Conservation (phyloP, 1,140 invertebrate genomes). For the Bombus waltoni region DNA sequence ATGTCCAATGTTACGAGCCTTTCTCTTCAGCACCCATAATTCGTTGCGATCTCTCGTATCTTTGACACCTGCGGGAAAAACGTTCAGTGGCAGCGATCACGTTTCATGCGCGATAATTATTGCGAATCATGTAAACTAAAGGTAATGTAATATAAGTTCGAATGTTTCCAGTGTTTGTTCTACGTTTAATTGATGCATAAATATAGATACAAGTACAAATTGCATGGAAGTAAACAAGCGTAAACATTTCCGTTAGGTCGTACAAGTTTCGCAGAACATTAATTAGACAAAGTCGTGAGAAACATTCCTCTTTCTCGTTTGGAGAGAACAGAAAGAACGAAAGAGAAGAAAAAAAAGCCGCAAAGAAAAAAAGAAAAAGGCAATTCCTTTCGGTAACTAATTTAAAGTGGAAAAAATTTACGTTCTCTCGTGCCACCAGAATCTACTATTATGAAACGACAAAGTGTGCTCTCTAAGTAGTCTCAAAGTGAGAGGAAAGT, state of each 20-base stretch:
- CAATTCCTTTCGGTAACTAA: neutral
- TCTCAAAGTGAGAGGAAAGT: neutral
- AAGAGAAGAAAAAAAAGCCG: neutral
- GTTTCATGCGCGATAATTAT: neutral
- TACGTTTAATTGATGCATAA: constrained; percentile 22
- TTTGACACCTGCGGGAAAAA: constrained; percentile 55
- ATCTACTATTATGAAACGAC: neutral
- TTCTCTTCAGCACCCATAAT: constrained; percentile 63
- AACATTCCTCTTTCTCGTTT: neutral
- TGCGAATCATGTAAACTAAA: neutral
- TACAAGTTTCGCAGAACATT: neutral
- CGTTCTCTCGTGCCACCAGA: neutral
- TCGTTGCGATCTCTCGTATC: constrained; percentile 58
- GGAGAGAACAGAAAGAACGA: neutral
- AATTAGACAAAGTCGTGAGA: neutral
- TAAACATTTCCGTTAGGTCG: neutral
- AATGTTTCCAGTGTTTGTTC: constrained; percentile 1
- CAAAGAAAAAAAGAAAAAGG: neutral
- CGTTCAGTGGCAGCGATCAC: constrained; percentile 36
- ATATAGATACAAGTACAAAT: neutral
- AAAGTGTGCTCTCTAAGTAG: no score
- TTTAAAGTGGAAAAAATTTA: neutral
- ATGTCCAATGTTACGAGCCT: constrained; percentile 50
- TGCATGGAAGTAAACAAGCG: neutral
- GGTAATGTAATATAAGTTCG: no score